A percentile compares a stretch with the other conserved stretches of the same genome.
phyloP scores from a whole-genome alignment of 2,797 vertebrate genomes.

The Acomys russatus region DNA sequence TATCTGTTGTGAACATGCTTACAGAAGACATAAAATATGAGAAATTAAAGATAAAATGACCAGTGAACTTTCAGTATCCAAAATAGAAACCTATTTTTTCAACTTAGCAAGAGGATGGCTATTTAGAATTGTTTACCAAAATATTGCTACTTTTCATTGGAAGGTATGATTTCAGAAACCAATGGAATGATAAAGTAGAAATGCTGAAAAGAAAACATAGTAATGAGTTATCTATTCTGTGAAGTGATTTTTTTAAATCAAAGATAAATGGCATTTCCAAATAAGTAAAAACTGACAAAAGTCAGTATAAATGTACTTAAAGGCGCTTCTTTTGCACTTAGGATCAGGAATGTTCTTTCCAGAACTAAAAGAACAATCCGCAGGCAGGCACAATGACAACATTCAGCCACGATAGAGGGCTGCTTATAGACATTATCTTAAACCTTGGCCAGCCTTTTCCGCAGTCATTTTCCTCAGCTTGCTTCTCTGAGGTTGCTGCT shows the following conservation, averaged over 20 bases:
- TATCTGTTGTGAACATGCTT: conserved; percentile 40
- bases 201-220: neutral
- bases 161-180: neutral
- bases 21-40: neutral
- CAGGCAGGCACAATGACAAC: neutral
- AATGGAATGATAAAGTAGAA: conserved; percentile 18
- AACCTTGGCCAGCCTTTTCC: neutral
- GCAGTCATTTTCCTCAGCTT: neutral
- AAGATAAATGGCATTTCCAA: neutral
- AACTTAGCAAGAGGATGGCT: neutral
- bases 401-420: neutral
- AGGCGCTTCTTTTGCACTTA: neutral
- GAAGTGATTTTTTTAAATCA: neutral
- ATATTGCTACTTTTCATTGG: neutral
- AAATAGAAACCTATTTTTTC: conserved; percentile 23
- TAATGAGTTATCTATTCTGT: neutral
- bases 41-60: neutral
- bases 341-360: neutral
- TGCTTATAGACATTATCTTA: neutral
- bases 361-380: neutral
- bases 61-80: neutral
- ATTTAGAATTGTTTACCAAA: neutral
- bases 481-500: neutral
- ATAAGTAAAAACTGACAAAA: conserved; percentile 22
- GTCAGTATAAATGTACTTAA: neutral